phyloP scores from a whole-genome alignment of 2,113 vertebrate genomes.

The Elanoides forficatus region DNA sequence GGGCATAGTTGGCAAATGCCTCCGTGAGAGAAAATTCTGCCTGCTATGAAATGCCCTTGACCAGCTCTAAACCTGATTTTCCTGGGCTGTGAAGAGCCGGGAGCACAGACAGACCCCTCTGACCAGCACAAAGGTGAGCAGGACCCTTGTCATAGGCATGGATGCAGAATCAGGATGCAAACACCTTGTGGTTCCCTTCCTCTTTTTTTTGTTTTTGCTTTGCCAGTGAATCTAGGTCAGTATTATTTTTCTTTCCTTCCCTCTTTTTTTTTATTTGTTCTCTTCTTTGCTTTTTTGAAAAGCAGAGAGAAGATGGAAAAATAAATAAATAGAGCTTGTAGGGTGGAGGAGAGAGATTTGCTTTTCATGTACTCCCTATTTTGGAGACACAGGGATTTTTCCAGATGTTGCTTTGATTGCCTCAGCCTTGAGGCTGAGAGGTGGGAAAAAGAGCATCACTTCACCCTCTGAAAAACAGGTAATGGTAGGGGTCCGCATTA shows the following conservation, averaged over 20 bases:
- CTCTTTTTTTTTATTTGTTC: neutral
- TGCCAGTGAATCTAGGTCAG: neutral
- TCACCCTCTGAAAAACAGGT: neutral
- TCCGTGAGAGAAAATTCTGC: neutral
- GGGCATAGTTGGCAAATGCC: neutral
- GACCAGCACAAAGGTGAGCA: neutral
- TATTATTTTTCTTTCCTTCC: neutral
- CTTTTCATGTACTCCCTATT: neutral
- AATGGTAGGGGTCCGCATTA: neutral
- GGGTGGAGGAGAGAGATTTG: neutral
- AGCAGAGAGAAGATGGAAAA: neutral
- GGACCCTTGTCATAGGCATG: rapidly evolving
- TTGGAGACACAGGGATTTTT: neutral
- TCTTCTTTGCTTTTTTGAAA: neutral
- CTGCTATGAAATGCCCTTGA: neutral
- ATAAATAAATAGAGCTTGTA: neutral
- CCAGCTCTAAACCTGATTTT: neutral
- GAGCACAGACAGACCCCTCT: neutral
- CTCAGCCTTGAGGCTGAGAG: neutral
- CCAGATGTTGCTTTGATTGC: neutral
- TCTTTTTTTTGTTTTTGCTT: neutral
- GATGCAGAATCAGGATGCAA: neutral
- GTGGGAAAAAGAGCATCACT: neutral
- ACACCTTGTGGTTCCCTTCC: neutral
- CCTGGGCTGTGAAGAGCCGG: neutral